Evolutionary conservation across 1,140 invertebrate species (phyloP), one percentile per base, ranked within the genome.

Genomic region (Muscidifurax raptorellus): DNA sequence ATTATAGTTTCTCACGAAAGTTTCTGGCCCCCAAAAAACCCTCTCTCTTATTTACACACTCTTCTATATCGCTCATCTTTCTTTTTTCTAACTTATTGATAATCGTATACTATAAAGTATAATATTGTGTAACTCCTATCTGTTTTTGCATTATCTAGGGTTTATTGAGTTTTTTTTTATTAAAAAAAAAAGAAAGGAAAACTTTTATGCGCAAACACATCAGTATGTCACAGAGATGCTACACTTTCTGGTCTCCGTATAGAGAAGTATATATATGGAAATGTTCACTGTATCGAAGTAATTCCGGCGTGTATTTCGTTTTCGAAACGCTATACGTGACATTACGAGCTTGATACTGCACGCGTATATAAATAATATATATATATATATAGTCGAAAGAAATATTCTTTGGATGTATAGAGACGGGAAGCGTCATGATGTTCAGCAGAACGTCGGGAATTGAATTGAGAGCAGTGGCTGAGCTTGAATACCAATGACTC

Each of bases 401-500:
- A 74, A 9, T 74, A 36, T 74, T 1, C 71, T 32, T 74, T n/a
- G 18, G 30, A 12, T 28, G 44, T 18, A 10, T 40, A 76, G 18
- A 27, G 74, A 76, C 30, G 7, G 36, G 12, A 40, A 27, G 67
- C 28, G 27, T 64, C 30, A 15, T n/a, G 80, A 64, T 22, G 40
- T 52, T 74, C 28, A 1, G 13, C 64, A 52, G 47, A 36, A 75
- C 22, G 13, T 74, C 47, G 2, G 30, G 28, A 25, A 74, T 82
- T 76, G 25, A 76, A 77, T 76, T 7, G 64, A 47, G 75, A 66
- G 36, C 44, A 59, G 64, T 3, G 64, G 12, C 36, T 52, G 82
- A 78, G 64, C 74, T 77, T 83, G 75, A 83, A 83, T 71, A 78
- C 66, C 84, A 83, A 87, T 85, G 77, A 81, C 84, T 85, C 47